Evolutionary conservation across 2,888 invertebrate genomes (phyloP).

Genomic region (Leucophenga montana): DNA sequence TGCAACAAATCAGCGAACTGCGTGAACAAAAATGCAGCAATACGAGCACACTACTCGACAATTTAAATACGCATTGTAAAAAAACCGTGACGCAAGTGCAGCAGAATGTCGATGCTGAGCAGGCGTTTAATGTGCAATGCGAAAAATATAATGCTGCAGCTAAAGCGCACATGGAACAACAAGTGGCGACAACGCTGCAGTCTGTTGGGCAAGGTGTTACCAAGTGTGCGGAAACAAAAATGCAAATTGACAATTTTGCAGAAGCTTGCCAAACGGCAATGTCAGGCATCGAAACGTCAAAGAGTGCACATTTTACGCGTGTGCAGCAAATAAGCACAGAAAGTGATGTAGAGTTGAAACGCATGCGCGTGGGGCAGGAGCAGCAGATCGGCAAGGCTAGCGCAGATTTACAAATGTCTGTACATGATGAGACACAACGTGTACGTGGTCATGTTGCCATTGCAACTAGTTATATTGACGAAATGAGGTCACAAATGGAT

Average conservation of each 20-base stretch:
- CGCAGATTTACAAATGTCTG: constrained; percentile 39
- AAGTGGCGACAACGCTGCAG: constrained; percentile 42
- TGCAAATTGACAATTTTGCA: constrained; percentile 52
- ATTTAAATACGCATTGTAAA: constrained; percentile 51
- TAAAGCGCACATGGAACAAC: constrained; percentile 40
- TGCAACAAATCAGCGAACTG: constrained; percentile 71
- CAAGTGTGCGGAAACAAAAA: constrained; percentile 54
- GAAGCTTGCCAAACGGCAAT: constrained; percentile 36
- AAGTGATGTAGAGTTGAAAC: constrained; percentile 44
- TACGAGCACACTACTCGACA: constrained; percentile 52
- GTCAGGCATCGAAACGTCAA: constrained; percentile 41
- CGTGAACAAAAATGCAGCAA: constrained; percentile 62
- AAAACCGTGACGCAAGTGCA: constrained; percentile 35
- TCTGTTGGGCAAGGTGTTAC: constrained; percentile 50
- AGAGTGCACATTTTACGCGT: constrained; percentile 39
- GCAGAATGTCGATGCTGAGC: constrained; percentile 33
- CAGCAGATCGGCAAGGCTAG: constrained; percentile 29
- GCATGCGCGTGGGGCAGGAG: constrained; percentile 41
- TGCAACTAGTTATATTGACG: constrained; percentile 66
- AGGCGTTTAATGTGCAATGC: constrained; percentile 40
- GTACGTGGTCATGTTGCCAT: constrained; percentile 55
- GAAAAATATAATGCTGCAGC: constrained; percentile 40
- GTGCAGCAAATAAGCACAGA: constrained; percentile 38
- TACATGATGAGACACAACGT: constrained; percentile 50
- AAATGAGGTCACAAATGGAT: constrained; percentile 65